Conservation (phyloP, 2,888 invertebrate genomes). For the Nipponacmea schrenckii region DNA sequence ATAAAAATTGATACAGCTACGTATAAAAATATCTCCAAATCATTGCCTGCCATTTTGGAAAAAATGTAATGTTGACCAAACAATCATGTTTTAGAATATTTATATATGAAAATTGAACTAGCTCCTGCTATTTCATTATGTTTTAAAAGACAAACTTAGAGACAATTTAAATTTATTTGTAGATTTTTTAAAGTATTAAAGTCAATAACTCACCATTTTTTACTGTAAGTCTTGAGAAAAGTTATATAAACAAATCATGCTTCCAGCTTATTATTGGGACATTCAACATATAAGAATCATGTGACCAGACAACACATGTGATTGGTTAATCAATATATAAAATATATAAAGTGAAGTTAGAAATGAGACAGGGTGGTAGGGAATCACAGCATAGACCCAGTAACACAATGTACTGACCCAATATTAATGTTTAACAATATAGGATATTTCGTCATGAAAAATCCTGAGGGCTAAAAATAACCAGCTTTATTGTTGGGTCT, state of each 20-base stretch:
- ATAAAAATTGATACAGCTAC: background rate
- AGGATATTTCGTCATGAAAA: background rate
- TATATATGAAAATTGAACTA: too few relatives aligned
- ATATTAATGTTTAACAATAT: background rate
- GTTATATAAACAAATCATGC: too few relatives aligned
- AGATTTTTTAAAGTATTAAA: too few relatives aligned
- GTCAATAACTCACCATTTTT: too few relatives aligned
- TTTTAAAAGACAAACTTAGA: too few relatives aligned
- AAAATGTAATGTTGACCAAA: too few relatives aligned
- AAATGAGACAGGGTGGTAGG: too few relatives aligned
- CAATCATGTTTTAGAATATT: background rate
- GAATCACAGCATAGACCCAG: background rate
- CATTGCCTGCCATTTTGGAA: background rate
- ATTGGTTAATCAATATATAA: constrained; percentile 3
- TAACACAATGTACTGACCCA: background rate
- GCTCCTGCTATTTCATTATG: too few relatives aligned
- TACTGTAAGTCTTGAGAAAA: too few relatives aligned
- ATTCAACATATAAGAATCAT: background rate
- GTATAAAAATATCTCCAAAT: background rate
- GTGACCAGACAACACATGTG: background rate
- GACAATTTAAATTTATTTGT: too few relatives aligned
- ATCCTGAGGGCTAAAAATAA: background rate
- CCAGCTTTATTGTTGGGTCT: background rate
- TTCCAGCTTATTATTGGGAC: background rate
- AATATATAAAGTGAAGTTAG: background rate